Evolutionary conservation across 2,888 invertebrate species (phyloP).

Genomic region (Hermaeophaga mercurialis): DNA sequence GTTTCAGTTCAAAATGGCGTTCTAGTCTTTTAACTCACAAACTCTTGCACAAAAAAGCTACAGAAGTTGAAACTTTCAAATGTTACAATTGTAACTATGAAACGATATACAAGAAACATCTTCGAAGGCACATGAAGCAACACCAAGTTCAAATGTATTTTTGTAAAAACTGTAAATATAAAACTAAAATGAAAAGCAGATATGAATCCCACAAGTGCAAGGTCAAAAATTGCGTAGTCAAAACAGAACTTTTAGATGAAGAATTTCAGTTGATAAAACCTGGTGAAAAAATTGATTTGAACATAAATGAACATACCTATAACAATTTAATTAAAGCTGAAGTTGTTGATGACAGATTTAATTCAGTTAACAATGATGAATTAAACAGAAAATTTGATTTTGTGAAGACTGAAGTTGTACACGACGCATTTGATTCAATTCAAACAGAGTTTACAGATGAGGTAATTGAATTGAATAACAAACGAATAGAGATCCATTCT

Average conservation of each 20-base stretch:
- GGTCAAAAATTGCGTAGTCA: no score
- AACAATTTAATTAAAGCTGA: no score
- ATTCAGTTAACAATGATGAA: no score
- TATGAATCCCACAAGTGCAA: not conserved
- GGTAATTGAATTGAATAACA: no score
- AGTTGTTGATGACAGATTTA: no score
- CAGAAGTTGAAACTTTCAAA: not conserved
- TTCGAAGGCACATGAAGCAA: not conserved
- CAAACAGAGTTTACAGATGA: no score
- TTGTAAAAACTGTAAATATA: not conserved
- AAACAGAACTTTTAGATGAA: not conserved
- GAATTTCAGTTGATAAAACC: not conserved
- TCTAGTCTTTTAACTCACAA: constrained; percentile 4
- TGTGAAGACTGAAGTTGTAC: no score
- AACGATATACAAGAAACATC: constrained; percentile 2
- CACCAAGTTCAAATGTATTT: not conserved
- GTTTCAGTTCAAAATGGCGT: constrained; percentile 3
- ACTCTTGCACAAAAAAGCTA: not conserved
- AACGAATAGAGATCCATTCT: no score
- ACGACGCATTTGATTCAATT: no score
- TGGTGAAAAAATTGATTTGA: no score
- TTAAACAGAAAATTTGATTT: no score
- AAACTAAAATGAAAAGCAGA: not conserved
- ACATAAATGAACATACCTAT: no score
- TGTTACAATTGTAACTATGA: constrained; percentile 1